Evolutionary conservation across 2,888 invertebrate species (phyloP), one percentile per base, ranked within the genome.

Genomic region (Phengaris arion): DNA sequence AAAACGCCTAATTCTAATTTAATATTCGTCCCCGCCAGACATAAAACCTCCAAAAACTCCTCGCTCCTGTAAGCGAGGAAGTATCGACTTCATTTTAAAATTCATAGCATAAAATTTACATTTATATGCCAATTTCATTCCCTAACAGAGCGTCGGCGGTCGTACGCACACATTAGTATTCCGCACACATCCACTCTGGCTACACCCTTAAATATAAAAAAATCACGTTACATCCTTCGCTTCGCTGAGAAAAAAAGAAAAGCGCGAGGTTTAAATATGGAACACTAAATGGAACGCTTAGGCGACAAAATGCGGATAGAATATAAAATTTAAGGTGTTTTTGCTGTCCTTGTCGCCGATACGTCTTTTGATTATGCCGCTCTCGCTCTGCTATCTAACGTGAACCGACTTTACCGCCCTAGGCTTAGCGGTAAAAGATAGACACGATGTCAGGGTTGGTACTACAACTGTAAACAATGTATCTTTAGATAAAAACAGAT

Each of bases 101-200:
- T 93, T 93, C 93, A 93, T 93, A 87, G 93, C 93, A 92, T 93
- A 92, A 93, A 93, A 93, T 93, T 93, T 92, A 93, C 93, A 93
- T 93, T 93, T 93, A 93, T 93, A 93, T 93, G 93, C 93, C 93
- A 92, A 93, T 93, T 93, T 93, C 91, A 92, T 92, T 91, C 90
- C 91, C 88, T 90, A 92, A 91, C 91, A 90, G 91, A 88, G 90
- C 89, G 89, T 88, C 86, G 88, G 89, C 86, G 89, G 89, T 87
- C 84, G 87, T 90, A 88, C 91, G 89, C 91, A 91, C 91, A 92
- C 92, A 92, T 93, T 91, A 90, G 89, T 91, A 93, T 92, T 89
- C 93, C 81, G 87, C 85, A 89, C 90, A 92, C 91, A 91, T 84
- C 86, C 85, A 82, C 80, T 82, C 82, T 83, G 81, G 82, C 84